Conservation (phyloP, 2,797 vertebrate species). For the Onychomys leucogaster region DNA sequence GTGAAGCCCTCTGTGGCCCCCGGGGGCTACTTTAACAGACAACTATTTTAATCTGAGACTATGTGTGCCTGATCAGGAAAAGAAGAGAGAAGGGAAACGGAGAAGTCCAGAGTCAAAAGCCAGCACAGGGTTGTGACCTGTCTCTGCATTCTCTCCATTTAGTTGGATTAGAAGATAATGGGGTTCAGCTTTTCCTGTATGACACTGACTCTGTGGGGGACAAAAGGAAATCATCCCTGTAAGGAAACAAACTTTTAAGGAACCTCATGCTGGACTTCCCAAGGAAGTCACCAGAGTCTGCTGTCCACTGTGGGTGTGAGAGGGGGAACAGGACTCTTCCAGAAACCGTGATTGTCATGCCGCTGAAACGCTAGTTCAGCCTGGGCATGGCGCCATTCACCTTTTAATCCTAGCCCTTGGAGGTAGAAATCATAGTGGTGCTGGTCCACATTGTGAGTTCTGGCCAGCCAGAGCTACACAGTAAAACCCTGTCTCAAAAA, state of each 20-base stretch:
- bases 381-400: background rate
- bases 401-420: background rate
- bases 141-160: background rate
- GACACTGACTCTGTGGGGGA: background rate
- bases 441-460: background rate
- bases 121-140: background rate
- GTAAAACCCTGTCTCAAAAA: background rate
- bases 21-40: background rate
- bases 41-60: background rate
- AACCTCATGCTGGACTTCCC: background rate
- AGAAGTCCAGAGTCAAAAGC: background rate
- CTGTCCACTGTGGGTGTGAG: rapidly evolving
- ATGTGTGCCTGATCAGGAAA: background rate
- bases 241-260: background rate
- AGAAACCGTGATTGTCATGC: background rate
- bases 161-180: background rate
- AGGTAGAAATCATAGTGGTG: background rate
- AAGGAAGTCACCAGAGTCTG: background rate
- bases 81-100: background rate
- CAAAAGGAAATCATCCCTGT: background rate
- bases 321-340: background rate
- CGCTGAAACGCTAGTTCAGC: background rate
- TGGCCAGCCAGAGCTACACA: background rate
- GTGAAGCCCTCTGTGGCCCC: background rate
- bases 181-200: background rate